Conservation (phyloP, 2,113 vertebrate species). For the Brachyistius frenatus region DNA sequence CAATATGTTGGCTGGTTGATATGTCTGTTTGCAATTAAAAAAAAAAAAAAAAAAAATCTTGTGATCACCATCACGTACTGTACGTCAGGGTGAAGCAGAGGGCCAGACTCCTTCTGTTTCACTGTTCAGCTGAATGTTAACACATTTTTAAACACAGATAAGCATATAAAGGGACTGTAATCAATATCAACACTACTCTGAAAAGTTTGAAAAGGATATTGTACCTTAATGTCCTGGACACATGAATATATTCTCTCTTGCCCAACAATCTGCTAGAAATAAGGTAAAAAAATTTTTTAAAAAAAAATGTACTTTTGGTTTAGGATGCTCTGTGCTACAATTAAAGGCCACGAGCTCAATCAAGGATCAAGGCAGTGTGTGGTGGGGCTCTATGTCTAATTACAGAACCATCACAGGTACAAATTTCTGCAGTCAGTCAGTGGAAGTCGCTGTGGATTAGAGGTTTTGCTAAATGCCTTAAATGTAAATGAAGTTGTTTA, state of each 20-base stretch:
- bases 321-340: background rate
- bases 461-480: constrained; percentile 39
- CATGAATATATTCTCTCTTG: background rate
- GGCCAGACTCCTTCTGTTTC: background rate
- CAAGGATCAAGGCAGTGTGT: background rate
- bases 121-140: background rate
- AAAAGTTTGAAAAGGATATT: background rate
- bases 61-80: too few relatives aligned
- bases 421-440: constrained; percentile 22
- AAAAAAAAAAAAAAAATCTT: background rate
- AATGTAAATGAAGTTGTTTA: constrained; percentile 41
- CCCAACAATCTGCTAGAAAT: background rate
- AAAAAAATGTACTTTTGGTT: background rate
- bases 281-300: background rate
- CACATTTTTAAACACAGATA: background rate
- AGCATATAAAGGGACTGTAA: background rate
- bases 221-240: background rate
- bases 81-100: background rate
- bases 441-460: constrained; percentile 9
- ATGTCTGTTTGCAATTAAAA: background rate
- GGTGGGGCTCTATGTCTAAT: constrained; percentile 23
- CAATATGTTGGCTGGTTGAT: background rate
- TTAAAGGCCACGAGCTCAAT: constrained; percentile 1
- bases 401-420: constrained; percentile 29
- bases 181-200: background rate